phyloP scores from a whole-genome alignment of 2,888 invertebrate species.

The Parnassius apollo region DNA sequence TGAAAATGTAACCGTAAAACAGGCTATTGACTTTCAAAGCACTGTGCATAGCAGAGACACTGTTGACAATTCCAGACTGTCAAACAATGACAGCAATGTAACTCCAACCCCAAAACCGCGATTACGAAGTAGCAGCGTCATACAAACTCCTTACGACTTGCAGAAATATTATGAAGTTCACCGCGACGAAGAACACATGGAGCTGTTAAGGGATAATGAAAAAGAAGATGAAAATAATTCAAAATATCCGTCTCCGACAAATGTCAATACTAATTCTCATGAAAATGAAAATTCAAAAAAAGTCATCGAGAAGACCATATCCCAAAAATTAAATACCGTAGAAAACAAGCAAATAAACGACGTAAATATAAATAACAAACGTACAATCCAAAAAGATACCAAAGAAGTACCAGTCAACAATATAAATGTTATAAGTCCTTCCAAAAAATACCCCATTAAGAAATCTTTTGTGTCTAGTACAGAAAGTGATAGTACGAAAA shows the following conservation, averaged over 20 bases:
- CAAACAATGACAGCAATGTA: conserved; percentile 41
- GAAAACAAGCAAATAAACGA: conserved; percentile 50
- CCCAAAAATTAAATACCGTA: conserved; percentile 43
- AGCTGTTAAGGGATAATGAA: conserved; percentile 64
- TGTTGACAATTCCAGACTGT: conserved; percentile 50
- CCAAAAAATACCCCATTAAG: conserved; percentile 73
- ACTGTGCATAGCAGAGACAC: conserved; percentile 53
- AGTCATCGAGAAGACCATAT: conserved; percentile 40
- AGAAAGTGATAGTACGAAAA: conserved; percentile 63
- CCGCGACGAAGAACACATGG: conserved; percentile 70
- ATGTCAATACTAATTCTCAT: conserved; percentile 52
- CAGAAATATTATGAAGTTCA: conserved; percentile 76
- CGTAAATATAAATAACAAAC: conserved; percentile 60
- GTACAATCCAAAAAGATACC: conserved; percentile 74
- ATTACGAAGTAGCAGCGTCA: conserved; percentile 71
- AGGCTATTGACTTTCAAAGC: conserved; percentile 67
- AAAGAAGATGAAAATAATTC: conserved; percentile 41
- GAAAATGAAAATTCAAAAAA: conserved; percentile 50
- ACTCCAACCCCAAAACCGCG: conserved; percentile 67
- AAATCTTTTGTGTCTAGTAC: conserved; percentile 67
- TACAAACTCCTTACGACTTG: conserved; percentile 76
- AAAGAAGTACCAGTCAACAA: conserved; percentile 72
- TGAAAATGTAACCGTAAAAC: conserved; percentile 71
- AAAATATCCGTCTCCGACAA: conserved; percentile 58
- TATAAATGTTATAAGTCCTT: conserved; percentile 69